Evolutionary conservation across 2,888 invertebrate species (phyloP).

Genomic region (Melanophora roralis): DNA sequence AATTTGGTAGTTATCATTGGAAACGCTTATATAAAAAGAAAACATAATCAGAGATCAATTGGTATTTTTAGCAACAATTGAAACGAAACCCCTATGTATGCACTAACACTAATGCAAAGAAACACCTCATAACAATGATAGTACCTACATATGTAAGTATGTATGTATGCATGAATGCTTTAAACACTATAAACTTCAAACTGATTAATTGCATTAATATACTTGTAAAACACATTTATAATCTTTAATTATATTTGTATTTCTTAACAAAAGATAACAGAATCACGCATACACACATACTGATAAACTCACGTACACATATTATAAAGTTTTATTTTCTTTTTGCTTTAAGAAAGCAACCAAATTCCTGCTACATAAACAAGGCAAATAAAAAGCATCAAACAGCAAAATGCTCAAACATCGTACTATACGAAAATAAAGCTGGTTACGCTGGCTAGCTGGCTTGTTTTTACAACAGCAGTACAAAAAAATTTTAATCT

Average conservation of each 20-base stretch:
- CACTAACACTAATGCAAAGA: conserved; percentile 18
- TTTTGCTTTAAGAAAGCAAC: background rate
- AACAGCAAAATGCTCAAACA: conserved; percentile 12
- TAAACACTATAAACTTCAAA: background rate
- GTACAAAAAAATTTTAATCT: conserved; percentile 3
- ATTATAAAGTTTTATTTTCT: background rate
- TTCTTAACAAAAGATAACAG: background rate
- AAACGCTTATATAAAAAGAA: background rate
- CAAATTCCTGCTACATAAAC: background rate
- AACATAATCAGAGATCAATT: background rate
- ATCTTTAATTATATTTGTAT: background rate
- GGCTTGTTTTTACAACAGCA: conserved; percentile 37
- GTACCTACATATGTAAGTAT: background rate
- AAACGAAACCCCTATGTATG: background rate
- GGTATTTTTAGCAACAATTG: background rate
- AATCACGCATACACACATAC: background rate
- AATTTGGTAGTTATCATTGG: background rate
- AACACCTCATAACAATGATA: background rate
- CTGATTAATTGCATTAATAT: conserved; percentile 36
- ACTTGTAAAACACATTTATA: conserved; percentile 16
- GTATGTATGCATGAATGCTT: background rate
- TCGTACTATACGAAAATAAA: background rate
- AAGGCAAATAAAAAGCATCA: conserved; percentile 4
- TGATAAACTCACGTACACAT: background rate
- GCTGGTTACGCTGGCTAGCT: conserved; percentile 46